phyloP scores from a whole-genome alignment of 2,797 vertebrate species.

The Argya squamiceps region DNA sequence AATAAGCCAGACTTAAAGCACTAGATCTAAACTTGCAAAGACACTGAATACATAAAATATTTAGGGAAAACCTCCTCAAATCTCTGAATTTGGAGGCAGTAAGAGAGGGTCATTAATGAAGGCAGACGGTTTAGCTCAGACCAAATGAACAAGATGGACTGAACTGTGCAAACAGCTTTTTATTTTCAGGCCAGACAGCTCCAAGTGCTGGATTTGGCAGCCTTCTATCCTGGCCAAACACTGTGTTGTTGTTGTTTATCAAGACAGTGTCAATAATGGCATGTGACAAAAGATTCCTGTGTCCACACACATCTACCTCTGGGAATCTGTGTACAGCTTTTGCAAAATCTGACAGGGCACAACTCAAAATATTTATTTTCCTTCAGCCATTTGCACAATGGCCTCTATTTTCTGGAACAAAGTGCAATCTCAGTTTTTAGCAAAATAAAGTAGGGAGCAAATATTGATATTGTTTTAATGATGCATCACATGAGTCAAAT shows the following conservation, averaged over 20 bases:
- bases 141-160: not conserved
- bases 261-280: not conserved
- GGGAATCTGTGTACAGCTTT: not conserved
- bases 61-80: accelerated
- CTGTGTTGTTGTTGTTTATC: not conserved
- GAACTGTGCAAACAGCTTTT: not conserved
- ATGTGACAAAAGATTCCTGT: not conserved
- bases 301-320: not conserved
- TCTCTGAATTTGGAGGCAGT: not conserved
- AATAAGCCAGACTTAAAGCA: not conserved
- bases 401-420: not conserved
- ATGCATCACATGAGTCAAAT: not conserved
- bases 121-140: not conserved
- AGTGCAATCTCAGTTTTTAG: not conserved
- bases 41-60: not conserved
- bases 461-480: not conserved
- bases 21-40: not conserved
- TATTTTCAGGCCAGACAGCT: not conserved
- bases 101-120: not conserved
- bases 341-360: not conserved
- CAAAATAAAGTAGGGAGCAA: not conserved
- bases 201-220: not conserved
- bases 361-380: not conserved
- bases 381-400: not conserved
- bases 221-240: not conserved